Conservation (phyloP, 2,113 vertebrate genomes). For the Erythrolamprus reginae region DNA sequence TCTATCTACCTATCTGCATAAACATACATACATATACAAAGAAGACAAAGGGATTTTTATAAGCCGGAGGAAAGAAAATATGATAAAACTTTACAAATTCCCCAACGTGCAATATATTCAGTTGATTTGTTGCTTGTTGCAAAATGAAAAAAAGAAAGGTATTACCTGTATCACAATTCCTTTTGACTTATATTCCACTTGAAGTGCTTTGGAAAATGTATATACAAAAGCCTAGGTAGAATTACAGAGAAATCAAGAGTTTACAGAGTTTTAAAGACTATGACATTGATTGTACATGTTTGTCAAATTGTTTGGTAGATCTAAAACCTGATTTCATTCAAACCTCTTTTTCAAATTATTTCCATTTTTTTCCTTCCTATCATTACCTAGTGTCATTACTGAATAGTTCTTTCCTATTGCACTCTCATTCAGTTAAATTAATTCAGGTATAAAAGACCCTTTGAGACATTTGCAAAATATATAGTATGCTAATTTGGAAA, state of each 20-base stretch:
- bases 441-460: background rate
- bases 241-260: background rate
- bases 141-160: background rate
- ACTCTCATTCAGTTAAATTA: background rate
- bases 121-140: background rate
- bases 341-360: background rate
- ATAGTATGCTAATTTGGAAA: background rate
- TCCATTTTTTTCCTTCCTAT: background rate
- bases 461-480: background rate
- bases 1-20: too few species aligned
- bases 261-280: background rate
- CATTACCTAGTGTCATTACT: background rate
- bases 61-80: background rate
- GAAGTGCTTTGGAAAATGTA: slow-evolving; percentile 78
- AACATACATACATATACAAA: background rate
- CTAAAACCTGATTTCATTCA: background rate
- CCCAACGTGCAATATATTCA: background rate
- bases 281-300: background rate
- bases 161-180: slow-evolving; percentile 83
- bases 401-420: background rate
- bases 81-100: background rate
- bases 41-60: background rate
- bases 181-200: slow-evolving; percentile 77
- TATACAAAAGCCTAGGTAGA: slow-evolving; percentile 65
- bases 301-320: background rate